Evolutionary conservation across 2,113 vertebrate genomes (phyloP).

Genomic region (Argyrosomus japonicus): DNA sequence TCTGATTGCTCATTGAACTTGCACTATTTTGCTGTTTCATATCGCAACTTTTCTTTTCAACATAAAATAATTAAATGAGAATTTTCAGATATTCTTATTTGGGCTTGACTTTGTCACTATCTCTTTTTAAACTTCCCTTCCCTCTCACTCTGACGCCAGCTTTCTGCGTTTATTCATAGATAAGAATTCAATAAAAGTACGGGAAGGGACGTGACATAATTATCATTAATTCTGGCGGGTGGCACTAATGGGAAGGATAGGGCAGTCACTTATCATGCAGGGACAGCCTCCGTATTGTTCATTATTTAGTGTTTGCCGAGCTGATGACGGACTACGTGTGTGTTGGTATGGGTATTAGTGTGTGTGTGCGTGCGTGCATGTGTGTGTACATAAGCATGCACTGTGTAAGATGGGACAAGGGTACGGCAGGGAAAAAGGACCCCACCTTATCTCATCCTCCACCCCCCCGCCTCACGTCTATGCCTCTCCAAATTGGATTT

Average conservation of each 20-base stretch:
- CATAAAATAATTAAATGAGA: slow-evolving; percentile 71
- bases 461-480: slow-evolving; percentile 82
- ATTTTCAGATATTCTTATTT: slow-evolving; percentile 69
- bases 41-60: slow-evolving; percentile 54
- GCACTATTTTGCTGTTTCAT: slow-evolving; percentile 51
- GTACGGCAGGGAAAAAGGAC: slow-evolving; percentile 77
- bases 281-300: slow-evolving; percentile 91
- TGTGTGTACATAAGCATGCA: slow-evolving; percentile 49
- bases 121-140: slow-evolving; percentile 61
- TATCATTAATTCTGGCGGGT: slow-evolving; percentile 92
- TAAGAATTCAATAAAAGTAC: slow-evolving; percentile 94
- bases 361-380: background rate
- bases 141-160: slow-evolving; percentile 49
- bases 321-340: slow-evolving; percentile 83
- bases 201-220: slow-evolving; percentile 90
- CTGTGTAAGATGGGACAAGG: slow-evolving; percentile 73
- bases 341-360: slow-evolving; percentile 18
- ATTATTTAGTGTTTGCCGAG: slow-evolving; percentile 98
- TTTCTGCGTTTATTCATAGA: slow-evolving; percentile 80
- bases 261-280: slow-evolving; percentile 90
- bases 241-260: slow-evolving; percentile 86
- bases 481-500: slow-evolving; percentile 96
- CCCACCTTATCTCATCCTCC: slow-evolving; percentile 91
- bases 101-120: slow-evolving; percentile 68
- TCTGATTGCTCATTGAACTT: slow-evolving; percentile 69